Evolutionary conservation across 1,140 invertebrate species (phyloP), one percentile per base, ranked within the genome.

Genomic region (Pissodes strobi): DNA sequence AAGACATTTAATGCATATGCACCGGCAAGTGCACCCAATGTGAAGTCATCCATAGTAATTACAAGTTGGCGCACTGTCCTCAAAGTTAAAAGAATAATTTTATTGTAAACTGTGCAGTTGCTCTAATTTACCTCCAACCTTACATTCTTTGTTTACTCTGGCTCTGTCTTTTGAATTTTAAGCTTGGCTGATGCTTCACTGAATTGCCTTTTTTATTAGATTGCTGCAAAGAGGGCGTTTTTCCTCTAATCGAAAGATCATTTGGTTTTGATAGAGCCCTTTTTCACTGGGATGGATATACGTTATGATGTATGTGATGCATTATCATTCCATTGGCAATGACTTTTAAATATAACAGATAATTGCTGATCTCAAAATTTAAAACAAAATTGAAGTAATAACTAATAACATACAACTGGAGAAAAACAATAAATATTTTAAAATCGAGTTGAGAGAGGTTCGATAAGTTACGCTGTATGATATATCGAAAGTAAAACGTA

Each of bases 1-100:
- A 34, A 59, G 25, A 30, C 56, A 59, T 59, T 59, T 59, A 59
- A 59, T 59, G 43, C 56, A 59, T 46, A 58, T 45, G 25, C 19
- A 9, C 34, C 12, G 10, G 41, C 12, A 21, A 27, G 13, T 59
- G 23, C 56, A 13, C 41, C 41, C 56, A 46, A 59, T 58, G 56
- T 46, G 30, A 46, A 58, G 56, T 58, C 56, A 18, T 45, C 56
- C 27, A 45, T 46, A 30, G 56, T 58, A 46, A 58, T 58, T 58
- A 58, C 43, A 58, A 59, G 56, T 45, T 59, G 56, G 21, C 15
- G 21, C 53, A 43, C 2, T 39, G 18, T 56, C 34, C 53, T 39
- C 37, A 56, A 56, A 56, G 53, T 56, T 56, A 37, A 56, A 56
- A 59, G 56, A 58, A 56, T 56, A 56, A 59, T 59, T 59, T 34